Percentiles rank a stretch among this genome's conserved stretches.
These are phyloP conservation scores for Chionoecetes opilio DNA, from an alignment of 1,140 invertebrate genomes.

Conservation along the genomic window DNA sequence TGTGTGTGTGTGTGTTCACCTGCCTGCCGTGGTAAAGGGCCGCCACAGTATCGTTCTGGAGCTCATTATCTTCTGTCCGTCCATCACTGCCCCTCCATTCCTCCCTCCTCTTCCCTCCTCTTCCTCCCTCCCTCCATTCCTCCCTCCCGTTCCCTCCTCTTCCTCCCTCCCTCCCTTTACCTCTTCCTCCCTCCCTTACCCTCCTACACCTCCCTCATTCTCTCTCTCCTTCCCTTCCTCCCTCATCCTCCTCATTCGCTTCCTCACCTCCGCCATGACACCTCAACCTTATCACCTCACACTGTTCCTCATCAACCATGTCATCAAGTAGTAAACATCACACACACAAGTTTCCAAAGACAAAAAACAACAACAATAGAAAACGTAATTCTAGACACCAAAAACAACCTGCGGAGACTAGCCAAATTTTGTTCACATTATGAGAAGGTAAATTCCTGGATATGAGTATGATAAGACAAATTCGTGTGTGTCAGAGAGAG, in stretches of 20 bases:
- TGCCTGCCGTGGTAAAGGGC: not conserved
- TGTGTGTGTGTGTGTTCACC: slow-evolving; percentile 27
- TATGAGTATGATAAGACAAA: not conserved
- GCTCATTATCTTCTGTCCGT: slow-evolving; percentile 34
- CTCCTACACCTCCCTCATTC: not conserved
- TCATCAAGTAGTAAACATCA: not conserved
- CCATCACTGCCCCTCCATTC: not conserved
- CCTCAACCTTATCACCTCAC: not conserved
- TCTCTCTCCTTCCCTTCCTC: not conserved
- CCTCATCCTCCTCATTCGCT: slow-evolving; percentile 2
- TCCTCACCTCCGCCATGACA: not conserved
- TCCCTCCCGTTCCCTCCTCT: not conserved
- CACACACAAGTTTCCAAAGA: not conserved
- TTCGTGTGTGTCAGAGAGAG: not conserved
- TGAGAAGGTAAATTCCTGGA: not conserved
- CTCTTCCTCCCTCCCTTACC: slow-evolving; percentile 9
- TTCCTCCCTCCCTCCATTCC: too few relatives aligned
- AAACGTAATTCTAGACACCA: not conserved
- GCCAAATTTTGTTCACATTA: not conserved
- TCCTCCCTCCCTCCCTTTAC: not conserved
- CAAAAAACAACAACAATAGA: not conserved
- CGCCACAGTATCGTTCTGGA: not conserved
- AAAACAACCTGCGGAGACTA: not conserved
- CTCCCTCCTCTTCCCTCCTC: slow-evolving; percentile 4
- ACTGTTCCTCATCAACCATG: too few relatives aligned